A percentile compares a stretch with the other conserved stretches of the same genome.
Evolutionary conservation across 2,888 invertebrate genomes (phyloP).

Genomic region (Cotesia congregata): DNA sequence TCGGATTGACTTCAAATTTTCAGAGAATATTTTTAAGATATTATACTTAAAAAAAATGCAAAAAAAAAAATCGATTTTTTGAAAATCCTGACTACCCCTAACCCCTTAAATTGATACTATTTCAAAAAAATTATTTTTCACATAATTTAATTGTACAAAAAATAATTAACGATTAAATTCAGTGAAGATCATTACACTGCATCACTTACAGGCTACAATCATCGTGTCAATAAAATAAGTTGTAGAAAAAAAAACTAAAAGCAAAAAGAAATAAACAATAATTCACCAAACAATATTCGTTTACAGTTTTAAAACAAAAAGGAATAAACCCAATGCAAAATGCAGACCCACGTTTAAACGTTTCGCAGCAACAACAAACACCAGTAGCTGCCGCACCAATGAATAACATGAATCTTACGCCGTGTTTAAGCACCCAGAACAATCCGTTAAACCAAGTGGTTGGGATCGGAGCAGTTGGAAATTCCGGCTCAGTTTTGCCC

Average conservation of each 20-base stretch:
- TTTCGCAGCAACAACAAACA: conserved; percentile 68
- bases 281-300: conserved; percentile 68
- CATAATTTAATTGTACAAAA: too few species aligned
- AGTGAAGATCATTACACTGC: conserved; percentile 40
- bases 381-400: conserved; percentile 67
- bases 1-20: too few species aligned
- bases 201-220: conserved; percentile 23
- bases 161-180: too few species aligned
- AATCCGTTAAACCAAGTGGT: conserved; percentile 66
- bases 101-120: too few species aligned
- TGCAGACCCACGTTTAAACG: conserved; percentile 70
- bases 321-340: conserved; percentile 72
- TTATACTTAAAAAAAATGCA: too few species aligned
- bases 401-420: conserved; percentile 74
- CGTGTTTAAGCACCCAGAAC: conserved; percentile 72
- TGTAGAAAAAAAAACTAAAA: too few species aligned
- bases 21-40: too few species aligned
- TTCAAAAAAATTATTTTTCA: too few species aligned
- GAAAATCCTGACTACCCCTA: too few species aligned
- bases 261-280: conserved; percentile 56
- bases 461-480: conserved; percentile 60
- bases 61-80: too few species aligned
- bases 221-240: too few species aligned
- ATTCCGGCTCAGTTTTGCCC: conserved; percentile 58
- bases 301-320: conserved; percentile 85